Evolutionary conservation across 2,888 invertebrate species (phyloP).

Genomic region (Noctua janthe): DNA sequence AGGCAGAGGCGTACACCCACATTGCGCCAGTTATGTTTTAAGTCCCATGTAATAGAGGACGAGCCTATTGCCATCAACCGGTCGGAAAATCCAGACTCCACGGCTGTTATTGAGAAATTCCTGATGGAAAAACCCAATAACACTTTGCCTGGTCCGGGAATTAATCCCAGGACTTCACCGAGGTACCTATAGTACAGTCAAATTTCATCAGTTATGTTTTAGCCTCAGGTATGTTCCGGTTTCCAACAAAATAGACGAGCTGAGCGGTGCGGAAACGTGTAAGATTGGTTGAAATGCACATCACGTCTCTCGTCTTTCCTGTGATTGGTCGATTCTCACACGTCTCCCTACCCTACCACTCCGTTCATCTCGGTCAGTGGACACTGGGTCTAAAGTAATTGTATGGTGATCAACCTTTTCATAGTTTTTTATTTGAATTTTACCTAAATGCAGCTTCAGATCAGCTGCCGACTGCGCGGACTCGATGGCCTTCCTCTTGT

Average conservation of each 20-base stretch:
- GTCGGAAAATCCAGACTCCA: too few species aligned
- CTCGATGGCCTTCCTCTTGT: slow-evolving; percentile 99
- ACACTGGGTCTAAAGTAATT: neutral
- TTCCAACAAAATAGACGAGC: neutral
- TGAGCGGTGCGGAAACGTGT: neutral
- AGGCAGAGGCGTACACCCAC: too few species aligned
- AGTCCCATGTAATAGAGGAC: too few species aligned
- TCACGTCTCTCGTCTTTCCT: neutral
- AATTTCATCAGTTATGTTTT: neutral
- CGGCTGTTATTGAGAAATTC: too few species aligned
- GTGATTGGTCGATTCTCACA: neutral
- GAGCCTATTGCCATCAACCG: too few species aligned
- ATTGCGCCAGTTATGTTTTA: too few species aligned
- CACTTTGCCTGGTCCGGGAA: too few species aligned
- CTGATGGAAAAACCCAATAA: too few species aligned
- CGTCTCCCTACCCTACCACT: neutral
- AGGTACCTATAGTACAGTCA: neutral
- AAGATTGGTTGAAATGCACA: neutral
- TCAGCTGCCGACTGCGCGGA: slow-evolving; percentile 99
- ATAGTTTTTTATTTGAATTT: neutral
- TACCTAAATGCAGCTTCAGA: slow-evolving; percentile 97
- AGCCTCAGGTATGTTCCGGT: neutral
- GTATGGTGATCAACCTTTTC: neutral
- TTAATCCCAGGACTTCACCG: too few species aligned
- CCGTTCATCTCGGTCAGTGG: neutral